Conservation (phyloP, 1,140 invertebrate species). For the Schmidtea mediterranea region DNA sequence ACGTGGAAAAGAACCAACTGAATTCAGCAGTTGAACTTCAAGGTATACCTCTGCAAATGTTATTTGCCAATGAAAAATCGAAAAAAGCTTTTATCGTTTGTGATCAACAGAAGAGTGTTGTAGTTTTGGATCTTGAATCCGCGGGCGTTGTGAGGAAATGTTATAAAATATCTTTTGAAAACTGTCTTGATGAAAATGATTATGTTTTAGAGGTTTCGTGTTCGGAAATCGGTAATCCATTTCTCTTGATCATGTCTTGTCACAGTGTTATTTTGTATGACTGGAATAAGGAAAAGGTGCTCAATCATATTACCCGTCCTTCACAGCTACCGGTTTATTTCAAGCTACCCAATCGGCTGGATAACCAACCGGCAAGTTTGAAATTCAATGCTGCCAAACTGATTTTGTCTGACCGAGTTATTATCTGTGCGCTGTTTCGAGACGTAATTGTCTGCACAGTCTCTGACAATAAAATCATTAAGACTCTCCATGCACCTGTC, state of each 20-base stretch:
- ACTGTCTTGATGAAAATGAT: conserved; percentile 13
- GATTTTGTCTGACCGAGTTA: conserved; percentile 14
- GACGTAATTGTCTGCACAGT: conserved; percentile 21
- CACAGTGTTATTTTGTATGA: conserved; percentile 16
- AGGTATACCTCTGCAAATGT: conserved; percentile 11
- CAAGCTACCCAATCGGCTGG: conserved; percentile 15
- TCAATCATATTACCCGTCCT: conserved; percentile 13
- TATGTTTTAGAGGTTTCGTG: conserved; percentile 11
- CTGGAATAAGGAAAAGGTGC: conserved; percentile 13
- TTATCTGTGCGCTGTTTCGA: conserved; percentile 18
- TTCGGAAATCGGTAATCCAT: conserved; percentile 9
- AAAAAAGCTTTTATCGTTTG: conserved; percentile 13
- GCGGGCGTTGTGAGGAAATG: conserved; percentile 14
- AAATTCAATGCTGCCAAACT: conserved; percentile 17
- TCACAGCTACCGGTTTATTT: conserved; percentile 17
- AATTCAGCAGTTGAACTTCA: background rate
- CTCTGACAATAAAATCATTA: conserved; percentile 10
- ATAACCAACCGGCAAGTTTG: conserved; percentile 9
- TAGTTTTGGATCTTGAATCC: conserved; percentile 13
- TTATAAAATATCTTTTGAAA: conserved; percentile 14
- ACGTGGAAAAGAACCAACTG: background rate
- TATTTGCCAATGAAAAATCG: conserved; percentile 14
- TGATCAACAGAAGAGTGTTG: conserved; percentile 13
- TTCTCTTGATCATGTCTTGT: conserved; percentile 13
- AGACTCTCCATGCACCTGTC: conserved; percentile 18